Evolutionary conservation across 2,113 vertebrate genomes (phyloP), one percentile per base, ranked within the genome.

Genomic region (Ciconia boyciana): DNA sequence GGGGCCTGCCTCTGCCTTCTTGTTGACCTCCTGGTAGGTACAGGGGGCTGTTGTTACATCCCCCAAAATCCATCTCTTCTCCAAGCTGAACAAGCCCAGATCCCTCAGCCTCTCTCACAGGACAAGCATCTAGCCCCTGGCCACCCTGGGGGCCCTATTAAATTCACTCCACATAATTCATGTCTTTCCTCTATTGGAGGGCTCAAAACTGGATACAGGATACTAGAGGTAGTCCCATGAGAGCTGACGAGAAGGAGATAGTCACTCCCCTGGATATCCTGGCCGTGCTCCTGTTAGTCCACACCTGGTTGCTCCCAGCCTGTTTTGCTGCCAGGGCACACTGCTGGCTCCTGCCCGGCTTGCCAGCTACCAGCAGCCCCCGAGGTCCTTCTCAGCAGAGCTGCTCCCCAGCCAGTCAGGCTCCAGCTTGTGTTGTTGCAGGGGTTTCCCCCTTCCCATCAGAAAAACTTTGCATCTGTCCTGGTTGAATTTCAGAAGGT

Each of bases 41-140:
- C 3, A 44, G 32, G 4, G 16, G 18, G 8, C 31, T 75, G 10
- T 8, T 60, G 1, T 28, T 57, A 43, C 0, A 4, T 13, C 2
- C 41, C 12, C 18, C 31, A 6, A 76, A 89, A 62, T 19, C 49
- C 58, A 34, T 36, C 36, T 94, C 10, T 49, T 69, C 39, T 72
- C 9, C 39, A 65, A 52, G 13, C 9, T 66, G 28, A 49, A 54
- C 17, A 80, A 87, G 14, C 6, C 14, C 49, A 51, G 7, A 43
- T 16, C 10, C 9, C n/a, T 60, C 43, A 86, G 48, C 6, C 31
- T 51, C 57, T 80, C 52, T 55, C 26, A 48, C 20, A 78, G 15
- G 9, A 52, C 36, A 80, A 80, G 58, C 22, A 49, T 21, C 34
- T 62, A 44, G 31, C 29, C 11, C 26, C 28, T 43, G 16, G 46